Base-by-base conservation (phyloP, 2,113 vertebrate species). In the Oncorhynchus mykiss region DNA sequence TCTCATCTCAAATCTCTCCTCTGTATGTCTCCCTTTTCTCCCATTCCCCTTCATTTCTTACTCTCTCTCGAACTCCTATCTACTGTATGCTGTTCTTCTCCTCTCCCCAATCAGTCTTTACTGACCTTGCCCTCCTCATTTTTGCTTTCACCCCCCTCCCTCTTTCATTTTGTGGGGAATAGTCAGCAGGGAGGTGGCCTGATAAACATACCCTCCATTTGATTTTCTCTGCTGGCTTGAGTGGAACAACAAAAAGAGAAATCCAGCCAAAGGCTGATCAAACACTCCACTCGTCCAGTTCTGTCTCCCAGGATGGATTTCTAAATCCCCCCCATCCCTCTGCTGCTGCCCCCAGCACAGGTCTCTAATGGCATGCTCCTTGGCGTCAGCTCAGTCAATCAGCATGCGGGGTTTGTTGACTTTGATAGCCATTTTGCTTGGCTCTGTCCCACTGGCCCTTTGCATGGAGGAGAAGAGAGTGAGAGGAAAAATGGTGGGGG, bases 191-290 rank as follows among this genome's bases (percentile, higher is more conserved):
- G 24, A 48, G 45, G 24, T 29, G 54, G 25, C 29, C 51, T 8
- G 62, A 75, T 57, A 59, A 57, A 64, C 70, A 57, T 64, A 78
- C 6, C n/a, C 7, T 3, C n/a, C 2, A 24, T 62, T 62, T 22
- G 59, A 16, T 62, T 62, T 62, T 22, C 59, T 62, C n/a, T 62
- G 51, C 51, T 62, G 59, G 51, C 51, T 9, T 62, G 59, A 62
- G 51, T 62, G 59, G 7, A 62, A 62, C 59, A 62, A 62, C 59
- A 62, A 22, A 7, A 22, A 22, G 9, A 62, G 7, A 9, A 62
- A 22, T 62, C 59, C 59, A 62, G 59, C 59, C 59, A 62, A 57
- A 57, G 59, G 59, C 59, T 3, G 59, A 78, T 83, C 71, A 80
- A 74, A 68, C 70, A 69, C 70, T 72, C 67, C 18, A 20, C 70